A percentile compares a stretch with the other conserved stretches of the same genome.
Evolutionary conservation across 2,888 invertebrate genomes (phyloP).

Genomic region (Galerucella pusilla): DNA sequence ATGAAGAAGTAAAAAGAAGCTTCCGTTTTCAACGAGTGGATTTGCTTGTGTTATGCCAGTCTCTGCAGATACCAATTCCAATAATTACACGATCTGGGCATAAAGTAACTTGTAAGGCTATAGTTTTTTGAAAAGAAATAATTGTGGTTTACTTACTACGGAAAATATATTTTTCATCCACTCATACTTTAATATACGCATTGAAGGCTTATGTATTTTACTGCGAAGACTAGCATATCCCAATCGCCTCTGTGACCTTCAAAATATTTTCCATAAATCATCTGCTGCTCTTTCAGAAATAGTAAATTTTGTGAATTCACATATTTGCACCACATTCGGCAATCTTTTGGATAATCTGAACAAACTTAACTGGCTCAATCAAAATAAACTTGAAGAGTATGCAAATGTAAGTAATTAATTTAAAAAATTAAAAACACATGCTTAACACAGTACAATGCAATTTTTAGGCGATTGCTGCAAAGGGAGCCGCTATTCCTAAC

Average conservation of each 20-base stretch:
- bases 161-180: too few relatives aligned
- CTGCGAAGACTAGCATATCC: background rate
- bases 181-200: background rate
- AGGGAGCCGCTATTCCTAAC: conserved; percentile 14
- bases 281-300: conserved; percentile 5
- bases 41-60: too few relatives aligned
- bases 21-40: too few relatives aligned
- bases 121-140: too few relatives aligned
- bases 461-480: conserved; percentile 9
- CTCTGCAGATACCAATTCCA: too few relatives aligned
- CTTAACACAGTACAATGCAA: background rate
- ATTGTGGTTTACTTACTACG: too few relatives aligned
- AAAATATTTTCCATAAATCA: background rate
- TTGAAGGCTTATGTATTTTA: background rate
- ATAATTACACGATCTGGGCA: too few relatives aligned
- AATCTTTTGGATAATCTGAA: background rate
- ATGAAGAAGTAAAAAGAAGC: too few relatives aligned
- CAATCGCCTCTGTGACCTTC: background rate
- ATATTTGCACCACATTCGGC: background rate
- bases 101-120: too few relatives aligned
- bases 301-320: background rate
- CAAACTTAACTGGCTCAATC: background rate
- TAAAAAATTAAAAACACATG: background rate
- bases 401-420: background rate
- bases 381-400: background rate